Evolutionary conservation across 1,140 invertebrate genomes (phyloP), one percentile per base, ranked within the genome.

Genomic region (Trypoxylus dichotomus): DNA sequence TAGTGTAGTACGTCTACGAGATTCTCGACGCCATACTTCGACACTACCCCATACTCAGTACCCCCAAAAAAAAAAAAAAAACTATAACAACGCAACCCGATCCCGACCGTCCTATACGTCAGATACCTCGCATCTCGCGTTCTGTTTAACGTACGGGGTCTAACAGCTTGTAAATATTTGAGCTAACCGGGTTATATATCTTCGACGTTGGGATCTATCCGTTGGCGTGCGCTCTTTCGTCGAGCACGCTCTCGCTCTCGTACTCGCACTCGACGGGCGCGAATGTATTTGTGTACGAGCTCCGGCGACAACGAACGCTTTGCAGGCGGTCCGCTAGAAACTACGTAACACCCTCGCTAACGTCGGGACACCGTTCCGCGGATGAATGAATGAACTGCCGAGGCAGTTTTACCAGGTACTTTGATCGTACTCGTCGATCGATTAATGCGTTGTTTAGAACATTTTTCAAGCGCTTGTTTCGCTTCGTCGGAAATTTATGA

Each of bases 331-430:
- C n/a, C n/a, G n/a, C 43, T 13, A 13, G 13, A 8, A 47, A 15
- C 32, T 37, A 37, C 32, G 10, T 37, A 37, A 8, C 10, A 8
- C 10, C 32, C 10, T 37, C 32, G 32, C 43, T 47, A n/a, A 13
- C 43, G 43, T 47, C 43, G 43, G 13, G 43, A 3, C 10, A 47
- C 43, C 11, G n/a, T 13, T n/a, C 43, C n/a, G n/a, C 43, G 7
- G 43, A 13, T n/a, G n/a, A 47, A 47, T 47, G 43, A 47, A 47
- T 47, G 43, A 47, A 47, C 47, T 21, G 47, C 2, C 13, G 47
- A 54, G 47, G 47, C 47, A n/a, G 47, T 54, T 54, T 54, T 54
- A 54, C 47, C 47, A 54, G 47, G 47, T 54, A 54, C 15, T 54
- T 37, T 54, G 19, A 54, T 54, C 47, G 47, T 15, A 54, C 19